Evolutionary conservation across 35 echinoderm and acorn worm genomes (phyloP).

Genomic region (Ptychodera flava): DNA sequence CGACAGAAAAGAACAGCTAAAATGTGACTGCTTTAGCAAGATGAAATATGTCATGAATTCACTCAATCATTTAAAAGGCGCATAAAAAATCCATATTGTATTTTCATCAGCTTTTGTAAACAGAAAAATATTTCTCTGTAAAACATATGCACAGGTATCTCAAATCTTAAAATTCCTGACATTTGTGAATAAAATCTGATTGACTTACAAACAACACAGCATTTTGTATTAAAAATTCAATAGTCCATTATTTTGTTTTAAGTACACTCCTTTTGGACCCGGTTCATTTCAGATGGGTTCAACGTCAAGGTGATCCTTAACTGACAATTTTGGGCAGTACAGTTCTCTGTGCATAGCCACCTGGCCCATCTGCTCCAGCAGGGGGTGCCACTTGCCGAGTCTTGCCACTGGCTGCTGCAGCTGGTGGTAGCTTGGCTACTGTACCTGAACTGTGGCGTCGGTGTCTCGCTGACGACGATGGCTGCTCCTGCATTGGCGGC

Average conservation of each 20-base stretch:
- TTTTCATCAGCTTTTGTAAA: neutral
- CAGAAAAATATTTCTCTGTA: neutral
- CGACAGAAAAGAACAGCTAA: too few relatives aligned
- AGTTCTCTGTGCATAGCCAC: conserved; percentile 46
- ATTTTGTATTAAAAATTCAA: neutral
- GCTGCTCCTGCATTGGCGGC: conserved; percentile 43
- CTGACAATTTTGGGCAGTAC: conserved; percentile 97
- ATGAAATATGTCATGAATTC: too few relatives aligned
- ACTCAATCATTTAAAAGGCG: too few relatives aligned
- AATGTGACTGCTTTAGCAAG: too few relatives aligned
- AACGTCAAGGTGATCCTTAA: neutral
- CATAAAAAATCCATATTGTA: too few relatives aligned
- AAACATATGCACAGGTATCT: neutral
- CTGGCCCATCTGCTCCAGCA: conserved; percentile 12
- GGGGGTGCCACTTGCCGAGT: conserved; percentile 37
- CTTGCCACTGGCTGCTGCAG: conserved; percentile 75
- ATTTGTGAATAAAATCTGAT: neutral
- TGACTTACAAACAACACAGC: neutral
- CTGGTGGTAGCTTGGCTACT: conserved; percentile 88
- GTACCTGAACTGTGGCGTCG: conserved; percentile 87
- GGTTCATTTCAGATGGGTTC: neutral
- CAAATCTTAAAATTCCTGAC: neutral
- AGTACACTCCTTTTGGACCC: neutral
- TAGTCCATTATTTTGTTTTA: conserved; percentile 13
- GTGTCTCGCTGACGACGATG: conserved; percentile 78